Conservation (phyloP, 2,797 vertebrate genomes). For the Botia almorhae region DNA sequence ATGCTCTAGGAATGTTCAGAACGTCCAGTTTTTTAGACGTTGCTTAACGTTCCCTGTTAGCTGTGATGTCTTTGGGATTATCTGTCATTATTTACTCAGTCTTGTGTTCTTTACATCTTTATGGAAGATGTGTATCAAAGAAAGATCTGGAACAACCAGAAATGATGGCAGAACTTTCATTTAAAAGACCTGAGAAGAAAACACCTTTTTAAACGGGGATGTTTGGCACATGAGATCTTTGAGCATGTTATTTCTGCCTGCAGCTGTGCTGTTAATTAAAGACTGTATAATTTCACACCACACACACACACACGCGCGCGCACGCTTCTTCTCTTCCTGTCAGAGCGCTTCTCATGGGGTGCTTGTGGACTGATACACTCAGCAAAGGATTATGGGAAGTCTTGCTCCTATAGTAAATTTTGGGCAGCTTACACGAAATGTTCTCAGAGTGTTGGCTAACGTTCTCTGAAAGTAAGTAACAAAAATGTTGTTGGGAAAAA, state of each 20-base stretch:
- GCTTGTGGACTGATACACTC: background rate
- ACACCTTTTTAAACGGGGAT: constrained; percentile 1
- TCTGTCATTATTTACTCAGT: too few species aligned
- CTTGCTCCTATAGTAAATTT: background rate
- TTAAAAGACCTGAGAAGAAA: background rate
- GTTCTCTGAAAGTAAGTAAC: too few species aligned
- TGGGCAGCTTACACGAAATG: background rate
- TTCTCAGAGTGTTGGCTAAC: too few species aligned
- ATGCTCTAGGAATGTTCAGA: too few species aligned
- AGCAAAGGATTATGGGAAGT: constrained; percentile 18
- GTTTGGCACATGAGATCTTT: constrained; percentile 12
- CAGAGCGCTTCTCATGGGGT: background rate
- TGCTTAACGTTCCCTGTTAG: too few species aligned
- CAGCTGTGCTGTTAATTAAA: constrained; percentile 45
- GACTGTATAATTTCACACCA: constrained; percentile 16
- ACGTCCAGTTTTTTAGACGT: too few species aligned
- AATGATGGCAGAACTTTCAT: too few species aligned
- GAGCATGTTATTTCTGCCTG: constrained; percentile 32
- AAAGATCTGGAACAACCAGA: too few species aligned
- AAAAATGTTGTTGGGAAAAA: too few species aligned
- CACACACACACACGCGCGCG: background rate
- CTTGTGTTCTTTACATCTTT: too few species aligned
- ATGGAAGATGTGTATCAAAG: too few species aligned
- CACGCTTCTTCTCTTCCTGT: background rate
- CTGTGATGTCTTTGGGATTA: too few species aligned